phyloP scores from a whole-genome alignment of 2,888 invertebrate genomes.

The Saturnia pavonia region DNA sequence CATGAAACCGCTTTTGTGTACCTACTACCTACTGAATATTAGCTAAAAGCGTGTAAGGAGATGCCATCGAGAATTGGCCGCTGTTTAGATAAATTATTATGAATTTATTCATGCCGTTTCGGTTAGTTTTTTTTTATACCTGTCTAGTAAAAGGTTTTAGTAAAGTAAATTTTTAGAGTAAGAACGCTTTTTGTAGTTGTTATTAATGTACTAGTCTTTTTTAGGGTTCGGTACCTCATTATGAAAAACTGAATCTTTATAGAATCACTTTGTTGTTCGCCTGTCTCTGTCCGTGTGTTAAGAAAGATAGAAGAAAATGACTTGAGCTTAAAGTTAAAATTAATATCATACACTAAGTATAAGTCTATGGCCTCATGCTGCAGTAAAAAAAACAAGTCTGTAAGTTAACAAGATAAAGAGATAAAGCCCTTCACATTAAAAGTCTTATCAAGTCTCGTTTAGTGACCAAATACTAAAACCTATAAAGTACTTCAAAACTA shows the following conservation, averaged over 20 bases:
- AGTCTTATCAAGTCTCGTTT: too few species aligned
- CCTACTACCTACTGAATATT: constrained; percentile 16
- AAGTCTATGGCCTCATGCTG: too few species aligned
- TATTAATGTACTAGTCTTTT: background rate
- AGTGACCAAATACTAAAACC: too few species aligned
- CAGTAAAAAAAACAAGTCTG: too few species aligned
- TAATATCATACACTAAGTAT: too few species aligned
- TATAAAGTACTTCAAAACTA: too few species aligned
- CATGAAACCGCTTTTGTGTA: constrained; percentile 7
- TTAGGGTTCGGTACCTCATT: background rate
- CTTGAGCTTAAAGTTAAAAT: too few species aligned
- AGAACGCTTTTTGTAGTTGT: background rate
- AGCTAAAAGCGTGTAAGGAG: background rate
- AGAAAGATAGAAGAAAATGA: too few species aligned
- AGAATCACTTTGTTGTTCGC: background rate
- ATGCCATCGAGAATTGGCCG: background rate
- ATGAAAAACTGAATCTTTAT: too few species aligned
- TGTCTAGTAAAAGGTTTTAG: background rate
- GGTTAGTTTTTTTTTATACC: background rate
- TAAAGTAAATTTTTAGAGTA: background rate
- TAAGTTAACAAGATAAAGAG: too few species aligned
- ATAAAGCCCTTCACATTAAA: too few species aligned
- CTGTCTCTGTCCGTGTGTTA: too few species aligned
- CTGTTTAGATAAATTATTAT: constrained; percentile 4
- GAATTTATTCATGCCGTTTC: background rate